Evolutionary conservation across 1,140 invertebrate species (phyloP).

Genomic region (Heliconius himera): DNA sequence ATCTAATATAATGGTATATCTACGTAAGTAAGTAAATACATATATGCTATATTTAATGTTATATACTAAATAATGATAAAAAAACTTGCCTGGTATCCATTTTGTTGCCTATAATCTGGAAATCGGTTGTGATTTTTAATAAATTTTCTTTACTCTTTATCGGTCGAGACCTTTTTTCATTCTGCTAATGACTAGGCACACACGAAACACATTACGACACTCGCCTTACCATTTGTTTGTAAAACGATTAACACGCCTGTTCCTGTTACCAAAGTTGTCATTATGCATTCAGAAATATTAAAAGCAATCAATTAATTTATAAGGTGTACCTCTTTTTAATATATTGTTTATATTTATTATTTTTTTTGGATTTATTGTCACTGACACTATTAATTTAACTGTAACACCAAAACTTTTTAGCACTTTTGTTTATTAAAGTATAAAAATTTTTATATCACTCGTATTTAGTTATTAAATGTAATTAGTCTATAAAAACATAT

Average conservation of each 20-base stretch:
- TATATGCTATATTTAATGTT: conserved; percentile 12
- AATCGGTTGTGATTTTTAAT: conserved; percentile 36
- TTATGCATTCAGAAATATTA: conserved; percentile 72
- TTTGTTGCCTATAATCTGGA: conserved; percentile 28
- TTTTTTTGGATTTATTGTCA: neutral
- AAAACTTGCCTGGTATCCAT: conserved; percentile 70
- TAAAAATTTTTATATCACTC: neutral
- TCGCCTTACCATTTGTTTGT: conserved; percentile 69
- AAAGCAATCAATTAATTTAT: conserved; percentile 47
- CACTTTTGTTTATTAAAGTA: neutral
- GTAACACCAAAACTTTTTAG: neutral
- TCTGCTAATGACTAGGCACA: conserved; percentile 68
- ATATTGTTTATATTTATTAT: too few species aligned
- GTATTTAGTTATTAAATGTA: neutral
- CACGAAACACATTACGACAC: conserved; percentile 56
- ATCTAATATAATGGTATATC: neutral
- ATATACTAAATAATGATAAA: too few species aligned
- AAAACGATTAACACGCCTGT: conserved; percentile 73
- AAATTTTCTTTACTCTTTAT: conserved; percentile 60
- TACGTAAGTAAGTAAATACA: neutral
- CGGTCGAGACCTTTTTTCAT: conserved; percentile 50
- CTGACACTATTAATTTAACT: neutral
- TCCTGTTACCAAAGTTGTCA: conserved; percentile 72
- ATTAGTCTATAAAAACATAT: neutral
- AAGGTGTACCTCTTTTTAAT: too few species aligned